phyloP scores from a whole-genome alignment of 2,888 invertebrate species.

The Stramonita haemastoma region DNA sequence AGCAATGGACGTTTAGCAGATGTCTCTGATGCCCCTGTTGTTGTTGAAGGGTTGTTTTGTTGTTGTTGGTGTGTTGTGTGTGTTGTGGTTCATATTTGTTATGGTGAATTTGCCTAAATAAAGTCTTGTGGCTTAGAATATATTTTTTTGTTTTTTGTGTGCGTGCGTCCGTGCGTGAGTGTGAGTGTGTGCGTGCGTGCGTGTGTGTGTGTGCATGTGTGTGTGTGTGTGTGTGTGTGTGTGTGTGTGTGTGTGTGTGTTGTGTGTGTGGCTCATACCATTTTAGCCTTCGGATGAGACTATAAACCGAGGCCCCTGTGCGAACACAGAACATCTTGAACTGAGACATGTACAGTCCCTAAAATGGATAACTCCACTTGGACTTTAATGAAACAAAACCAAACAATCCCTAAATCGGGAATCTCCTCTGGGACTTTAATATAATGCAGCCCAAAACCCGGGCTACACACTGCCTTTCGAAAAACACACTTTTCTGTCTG shows the following conservation, averaged over 20 bases:
- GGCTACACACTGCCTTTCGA: too few relatives aligned
- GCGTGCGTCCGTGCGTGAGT: background rate
- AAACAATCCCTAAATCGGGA: too few relatives aligned
- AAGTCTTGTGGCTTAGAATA: slow-evolving; percentile 15
- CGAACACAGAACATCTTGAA: too few relatives aligned
- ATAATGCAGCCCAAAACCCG: too few relatives aligned
- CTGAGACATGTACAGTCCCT: too few relatives aligned
- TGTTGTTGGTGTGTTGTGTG: background rate
- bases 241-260: background rate
- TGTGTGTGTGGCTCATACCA: background rate
- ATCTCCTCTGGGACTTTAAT: too few relatives aligned
- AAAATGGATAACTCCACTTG: too few relatives aligned
- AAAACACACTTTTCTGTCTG: too few relatives aligned
- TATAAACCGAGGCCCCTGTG: too few relatives aligned
- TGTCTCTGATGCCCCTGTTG: background rate
- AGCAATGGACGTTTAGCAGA: too few relatives aligned
- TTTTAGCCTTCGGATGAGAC: background rate
- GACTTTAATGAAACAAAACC: too few relatives aligned
- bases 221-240: background rate
- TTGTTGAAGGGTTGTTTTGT: background rate
- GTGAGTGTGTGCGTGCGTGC: background rate
- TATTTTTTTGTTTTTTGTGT: slow-evolving; percentile 26
- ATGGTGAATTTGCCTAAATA: slow-evolving; percentile 8
- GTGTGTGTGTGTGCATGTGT: background rate
- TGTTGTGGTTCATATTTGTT: slow-evolving; percentile 7